Conservation (phyloP, 1,140 invertebrate species). For the Palaemon carinicauda region DNA sequence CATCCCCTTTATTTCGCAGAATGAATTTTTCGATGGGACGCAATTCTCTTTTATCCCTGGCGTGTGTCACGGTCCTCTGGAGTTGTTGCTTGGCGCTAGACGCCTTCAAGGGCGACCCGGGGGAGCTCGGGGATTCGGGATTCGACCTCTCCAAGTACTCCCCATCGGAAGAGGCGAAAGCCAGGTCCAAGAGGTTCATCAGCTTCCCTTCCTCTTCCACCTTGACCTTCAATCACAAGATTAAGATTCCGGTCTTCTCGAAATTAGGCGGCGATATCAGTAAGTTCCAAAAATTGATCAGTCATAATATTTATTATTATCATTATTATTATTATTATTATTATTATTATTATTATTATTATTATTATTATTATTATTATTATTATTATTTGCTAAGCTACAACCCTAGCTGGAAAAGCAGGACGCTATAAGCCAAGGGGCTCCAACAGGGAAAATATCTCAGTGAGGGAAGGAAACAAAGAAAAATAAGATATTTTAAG, state of each 20-base stretch:
- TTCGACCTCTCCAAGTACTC: conserved; percentile 23
- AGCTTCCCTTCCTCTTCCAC: conserved; percentile 25
- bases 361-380: no score
- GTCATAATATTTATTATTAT: no score
- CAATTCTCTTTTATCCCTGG: background rate
- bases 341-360: no score
- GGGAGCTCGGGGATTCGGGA: conserved; percentile 5
- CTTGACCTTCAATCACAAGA: conserved; percentile 34
- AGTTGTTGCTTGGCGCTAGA: background rate
- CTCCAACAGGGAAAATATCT: no score
- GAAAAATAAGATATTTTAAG: no score
- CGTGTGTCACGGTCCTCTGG: background rate
- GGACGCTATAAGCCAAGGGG: no score
- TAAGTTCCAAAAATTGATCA: conserved; percentile 6
- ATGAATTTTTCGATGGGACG: background rate
- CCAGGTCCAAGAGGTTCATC: conserved; percentile 27
- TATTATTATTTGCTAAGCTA: no score
- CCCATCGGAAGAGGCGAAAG: background rate
- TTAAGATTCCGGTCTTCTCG: conserved; percentile 35
- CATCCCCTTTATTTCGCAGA: background rate
- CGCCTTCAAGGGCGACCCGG: conserved; percentile 31
- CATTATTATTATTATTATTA: no score
- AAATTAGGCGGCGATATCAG: conserved; percentile 26
- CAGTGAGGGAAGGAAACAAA: no score
- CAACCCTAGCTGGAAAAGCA: no score